phyloP scores from a whole-genome alignment of 2,113 vertebrate species.

The Sclerurus mexicanus region DNA sequence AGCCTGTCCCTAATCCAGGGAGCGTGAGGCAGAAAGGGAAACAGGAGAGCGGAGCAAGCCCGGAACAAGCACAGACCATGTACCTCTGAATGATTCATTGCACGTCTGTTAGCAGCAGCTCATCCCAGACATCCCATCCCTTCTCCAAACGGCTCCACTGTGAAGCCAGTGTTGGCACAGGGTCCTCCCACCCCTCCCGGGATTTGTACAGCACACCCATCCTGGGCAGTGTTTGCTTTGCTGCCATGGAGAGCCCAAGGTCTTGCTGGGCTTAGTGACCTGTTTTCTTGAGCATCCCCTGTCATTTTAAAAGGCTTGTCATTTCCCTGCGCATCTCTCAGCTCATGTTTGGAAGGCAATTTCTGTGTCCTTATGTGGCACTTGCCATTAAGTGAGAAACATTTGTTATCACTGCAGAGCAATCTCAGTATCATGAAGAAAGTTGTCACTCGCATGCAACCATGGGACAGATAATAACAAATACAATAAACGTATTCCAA shows the following conservation, averaged over 20 bases:
- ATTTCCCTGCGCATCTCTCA: rapidly evolving
- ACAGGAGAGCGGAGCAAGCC: background rate
- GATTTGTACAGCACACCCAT: background rate
- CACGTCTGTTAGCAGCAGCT: background rate
- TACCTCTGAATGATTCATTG: background rate
- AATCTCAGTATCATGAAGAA: background rate
- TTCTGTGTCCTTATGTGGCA: background rate
- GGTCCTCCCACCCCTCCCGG: background rate
- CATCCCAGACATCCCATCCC: background rate
- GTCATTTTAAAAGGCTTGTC: background rate
- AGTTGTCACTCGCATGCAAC: background rate
- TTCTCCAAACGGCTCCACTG: rapidly evolving
- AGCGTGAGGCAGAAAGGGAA: background rate
- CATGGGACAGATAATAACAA: background rate
- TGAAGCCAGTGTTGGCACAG: rapidly evolving
- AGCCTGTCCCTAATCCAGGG: background rate
- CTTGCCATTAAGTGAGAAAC: background rate
- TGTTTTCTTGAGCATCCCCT: background rate
- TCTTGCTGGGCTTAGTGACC: background rate
- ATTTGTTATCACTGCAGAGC: background rate
- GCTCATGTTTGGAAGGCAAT: background rate
- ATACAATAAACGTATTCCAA: background rate
- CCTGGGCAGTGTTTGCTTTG: background rate
- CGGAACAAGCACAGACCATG: rapidly evolving
- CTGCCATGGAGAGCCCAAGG: background rate